Evolutionary conservation across 2,888 invertebrate species (phyloP).

Genomic region (Ephialtes manifestator): DNA sequence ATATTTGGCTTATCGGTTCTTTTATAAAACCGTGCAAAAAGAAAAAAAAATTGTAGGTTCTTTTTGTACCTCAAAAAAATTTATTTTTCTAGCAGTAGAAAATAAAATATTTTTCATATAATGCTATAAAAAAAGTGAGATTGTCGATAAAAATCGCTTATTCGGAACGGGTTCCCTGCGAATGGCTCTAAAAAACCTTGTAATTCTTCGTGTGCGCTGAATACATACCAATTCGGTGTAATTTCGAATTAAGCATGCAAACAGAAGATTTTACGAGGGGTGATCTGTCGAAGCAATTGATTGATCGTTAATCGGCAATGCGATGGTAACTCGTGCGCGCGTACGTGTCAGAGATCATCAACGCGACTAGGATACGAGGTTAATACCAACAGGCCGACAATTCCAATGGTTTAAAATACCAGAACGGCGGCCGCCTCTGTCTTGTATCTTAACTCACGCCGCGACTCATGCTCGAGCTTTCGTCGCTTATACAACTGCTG

Average conservation of each 20-base stretch:
- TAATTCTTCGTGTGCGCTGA: background rate
- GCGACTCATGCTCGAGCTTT: constrained; percentile 18
- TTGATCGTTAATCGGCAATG: background rate
- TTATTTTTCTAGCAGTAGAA: no score
- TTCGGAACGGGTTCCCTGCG: no score
- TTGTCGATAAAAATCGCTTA: no score
- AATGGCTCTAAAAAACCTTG: background rate
- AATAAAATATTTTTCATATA: no score
- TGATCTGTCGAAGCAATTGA: background rate
- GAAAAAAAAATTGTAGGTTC: no score
- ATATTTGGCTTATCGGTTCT: no score
- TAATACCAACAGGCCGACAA: constrained; percentile 27
- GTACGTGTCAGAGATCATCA: background rate
- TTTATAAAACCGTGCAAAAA: no score
- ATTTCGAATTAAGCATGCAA: background rate
- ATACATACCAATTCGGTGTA: background rate
- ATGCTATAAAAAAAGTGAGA: no score
- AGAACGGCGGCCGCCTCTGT: background rate
- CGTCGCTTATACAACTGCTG: constrained; percentile 44
- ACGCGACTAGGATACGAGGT: constrained; percentile 18
- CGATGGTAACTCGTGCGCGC: background rate
- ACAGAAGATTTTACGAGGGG: background rate
- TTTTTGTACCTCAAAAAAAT: no score
- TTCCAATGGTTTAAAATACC: constrained; percentile 6
- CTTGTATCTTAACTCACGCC: constrained; percentile 6